These are phyloP conservation scores for Myripristis jacobus DNA, from an alignment of 2,797 vertebrate species.

Conservation along the genomic window DNA sequence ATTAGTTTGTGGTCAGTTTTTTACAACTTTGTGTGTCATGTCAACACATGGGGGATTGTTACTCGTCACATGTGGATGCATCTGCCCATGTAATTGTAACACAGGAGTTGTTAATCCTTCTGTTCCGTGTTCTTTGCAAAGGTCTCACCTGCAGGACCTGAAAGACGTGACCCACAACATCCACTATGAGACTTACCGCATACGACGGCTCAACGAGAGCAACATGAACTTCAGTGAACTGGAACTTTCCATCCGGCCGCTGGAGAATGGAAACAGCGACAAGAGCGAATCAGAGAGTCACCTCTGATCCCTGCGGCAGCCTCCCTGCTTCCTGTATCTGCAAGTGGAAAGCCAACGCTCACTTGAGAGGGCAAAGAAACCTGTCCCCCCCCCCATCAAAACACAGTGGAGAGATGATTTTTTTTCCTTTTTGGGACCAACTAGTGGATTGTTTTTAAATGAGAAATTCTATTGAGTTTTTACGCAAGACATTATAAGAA, in stretches of 20 bases:
- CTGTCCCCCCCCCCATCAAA: conserved; percentile 5
- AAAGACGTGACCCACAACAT: conserved; percentile 96
- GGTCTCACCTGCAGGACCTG: conserved; percentile 96
- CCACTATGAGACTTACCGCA: conserved; percentile 93
- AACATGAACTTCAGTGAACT: conserved; percentile 79
- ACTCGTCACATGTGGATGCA: too few species aligned
- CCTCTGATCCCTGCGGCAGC: conserved; percentile 71
- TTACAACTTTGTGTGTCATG: too few species aligned
- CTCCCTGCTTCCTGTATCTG: not conserved
- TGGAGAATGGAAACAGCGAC: conserved; percentile 71
- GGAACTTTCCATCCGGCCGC: conserved; percentile 67
- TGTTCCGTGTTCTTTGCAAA: conserved; percentile 61
- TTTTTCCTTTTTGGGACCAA: conserved; percentile 29
- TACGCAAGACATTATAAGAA: conserved; percentile 64
- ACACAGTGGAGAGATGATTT: conserved; percentile 25
- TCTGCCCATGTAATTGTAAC: too few species aligned
- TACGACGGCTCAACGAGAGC: conserved; percentile 90
- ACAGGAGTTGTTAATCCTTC: not conserved
- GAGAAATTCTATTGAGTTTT: conserved; percentile 52
- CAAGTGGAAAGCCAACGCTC: not conserved
- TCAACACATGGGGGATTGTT: too few species aligned
- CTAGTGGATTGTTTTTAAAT: conserved; percentile 39
- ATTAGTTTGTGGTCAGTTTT: too few species aligned
- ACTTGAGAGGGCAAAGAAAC: conserved; percentile 8
- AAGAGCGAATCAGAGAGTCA: conserved; percentile 74